Evolutionary conservation across 2,888 invertebrate genomes (phyloP).

Genomic region (Drosophila parthenogenetica): DNA sequence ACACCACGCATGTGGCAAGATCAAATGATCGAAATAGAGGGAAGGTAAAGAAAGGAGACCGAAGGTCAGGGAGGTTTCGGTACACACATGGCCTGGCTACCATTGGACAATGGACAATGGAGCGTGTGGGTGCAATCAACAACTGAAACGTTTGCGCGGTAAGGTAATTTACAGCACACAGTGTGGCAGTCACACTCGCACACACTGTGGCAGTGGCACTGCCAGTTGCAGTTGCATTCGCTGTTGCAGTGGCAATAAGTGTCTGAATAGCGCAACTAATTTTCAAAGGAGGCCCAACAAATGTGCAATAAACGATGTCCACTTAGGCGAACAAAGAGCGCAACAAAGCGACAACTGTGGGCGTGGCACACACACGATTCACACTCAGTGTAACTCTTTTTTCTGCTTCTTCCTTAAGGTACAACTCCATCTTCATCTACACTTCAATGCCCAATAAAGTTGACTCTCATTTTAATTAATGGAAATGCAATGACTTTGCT

Average conservation of each 20-base stretch:
- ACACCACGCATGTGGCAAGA: conserved; percentile 70
- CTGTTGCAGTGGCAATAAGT: conserved; percentile 34
- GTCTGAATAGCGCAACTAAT: conserved; percentile 80
- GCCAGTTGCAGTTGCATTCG: conserved; percentile 29
- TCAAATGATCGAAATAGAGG: neutral
- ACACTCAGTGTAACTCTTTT: neutral
- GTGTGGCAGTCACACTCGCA: conserved; percentile 23
- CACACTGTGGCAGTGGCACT: too few relatives aligned
- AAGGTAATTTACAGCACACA: conserved; percentile 64
- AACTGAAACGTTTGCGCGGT: conserved; percentile 47
- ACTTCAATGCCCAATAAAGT: conserved; percentile 63
- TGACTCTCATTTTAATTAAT: conserved; percentile 71
- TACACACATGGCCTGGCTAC: conserved; percentile 50
- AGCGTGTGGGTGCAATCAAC: conserved; percentile 77
- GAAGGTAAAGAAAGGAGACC: conserved; percentile 7
- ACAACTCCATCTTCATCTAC: conserved; percentile 2
- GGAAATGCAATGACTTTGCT: conserved; percentile 74
- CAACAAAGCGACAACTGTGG: conserved; percentile 57
- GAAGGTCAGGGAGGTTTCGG: conserved; percentile 6
- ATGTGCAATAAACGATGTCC: conserved; percentile 79
- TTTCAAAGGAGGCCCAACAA: conserved; percentile 75
- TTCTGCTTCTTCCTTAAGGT: neutral
- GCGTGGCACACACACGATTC: conserved; percentile 51
- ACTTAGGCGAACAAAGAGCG: conserved; percentile 70
- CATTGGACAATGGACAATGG: conserved; percentile 49